Evolutionary conservation across 2,797 vertebrate genomes (phyloP).

Genomic region (Pipistrellus pygmaeus): DNA sequence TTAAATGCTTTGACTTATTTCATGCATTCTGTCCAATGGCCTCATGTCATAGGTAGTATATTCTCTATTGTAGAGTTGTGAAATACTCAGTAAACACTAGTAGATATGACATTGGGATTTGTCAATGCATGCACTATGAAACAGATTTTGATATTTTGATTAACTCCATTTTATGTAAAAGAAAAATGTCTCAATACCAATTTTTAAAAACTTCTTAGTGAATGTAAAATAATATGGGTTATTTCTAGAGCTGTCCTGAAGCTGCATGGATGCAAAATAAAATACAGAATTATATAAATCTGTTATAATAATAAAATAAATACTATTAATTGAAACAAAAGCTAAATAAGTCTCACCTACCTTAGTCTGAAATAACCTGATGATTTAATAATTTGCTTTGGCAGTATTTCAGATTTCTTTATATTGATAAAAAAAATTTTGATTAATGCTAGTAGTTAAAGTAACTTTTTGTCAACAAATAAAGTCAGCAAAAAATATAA

Average conservation of each 20-base stretch:
- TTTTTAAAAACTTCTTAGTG: background rate
- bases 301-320: background rate
- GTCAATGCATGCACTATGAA: background rate
- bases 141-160: constrained; percentile 57
- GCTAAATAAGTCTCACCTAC: background rate
- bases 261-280: background rate
- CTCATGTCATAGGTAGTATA: background rate
- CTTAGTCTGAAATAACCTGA: background rate
- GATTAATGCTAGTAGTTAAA: background rate
- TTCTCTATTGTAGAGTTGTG: background rate
- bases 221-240: background rate
- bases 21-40: background rate
- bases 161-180: background rate
- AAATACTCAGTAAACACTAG: background rate
- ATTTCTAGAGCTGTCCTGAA: background rate
- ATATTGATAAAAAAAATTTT: background rate
- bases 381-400: background rate
- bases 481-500: constrained; percentile 29
- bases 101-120: background rate
- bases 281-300: background rate
- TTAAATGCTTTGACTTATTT: background rate
- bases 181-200: constrained; percentile 45
- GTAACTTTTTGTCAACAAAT: background rate
- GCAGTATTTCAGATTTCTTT: background rate
- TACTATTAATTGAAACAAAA: background rate